Evolutionary conservation across 2,113 vertebrate genomes (phyloP).

Genomic region (Myanophis thanlyinensis): DNA sequence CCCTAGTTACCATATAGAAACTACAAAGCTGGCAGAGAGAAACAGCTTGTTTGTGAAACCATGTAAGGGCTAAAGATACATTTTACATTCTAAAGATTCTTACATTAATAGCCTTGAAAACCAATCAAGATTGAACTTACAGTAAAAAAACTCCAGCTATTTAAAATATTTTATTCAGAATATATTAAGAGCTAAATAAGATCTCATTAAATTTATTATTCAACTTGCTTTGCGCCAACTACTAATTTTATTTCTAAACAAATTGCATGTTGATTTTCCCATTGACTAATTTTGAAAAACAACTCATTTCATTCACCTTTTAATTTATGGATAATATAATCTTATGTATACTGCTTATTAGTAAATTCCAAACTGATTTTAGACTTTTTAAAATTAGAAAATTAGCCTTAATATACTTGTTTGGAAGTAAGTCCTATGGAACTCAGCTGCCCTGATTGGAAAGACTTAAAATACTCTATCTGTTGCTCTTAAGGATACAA

Average conservation of each 20-base stretch:
- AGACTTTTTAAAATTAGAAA: background rate
- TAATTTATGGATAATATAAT: background rate
- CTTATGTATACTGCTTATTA: background rate
- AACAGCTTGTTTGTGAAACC: constrained; percentile 49
- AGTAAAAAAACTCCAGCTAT: constrained; percentile 27
- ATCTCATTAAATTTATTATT: background rate
- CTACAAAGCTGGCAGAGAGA: constrained; percentile 47
- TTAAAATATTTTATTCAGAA: constrained; percentile 42
- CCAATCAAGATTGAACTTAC: constrained; percentile 1
- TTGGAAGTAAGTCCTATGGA: background rate
- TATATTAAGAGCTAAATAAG: constrained; percentile 22
- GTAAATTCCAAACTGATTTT: background rate
- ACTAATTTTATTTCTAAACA: background rate
- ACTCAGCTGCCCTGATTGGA: background rate
- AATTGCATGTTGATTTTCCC: background rate
- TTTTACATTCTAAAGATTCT: background rate
- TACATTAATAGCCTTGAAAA: background rate
- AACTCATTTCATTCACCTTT: background rate
- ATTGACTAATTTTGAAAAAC: background rate
- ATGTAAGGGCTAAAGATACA: constrained; percentile 1
- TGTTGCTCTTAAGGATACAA: background rate
- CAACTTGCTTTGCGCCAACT: background rate
- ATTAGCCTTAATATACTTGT: background rate
- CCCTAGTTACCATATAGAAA: constrained; percentile 54
- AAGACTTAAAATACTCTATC: background rate